Evolutionary conservation across 2,888 invertebrate genomes (phyloP).

Genomic region (Loripinus fragilis): DNA sequence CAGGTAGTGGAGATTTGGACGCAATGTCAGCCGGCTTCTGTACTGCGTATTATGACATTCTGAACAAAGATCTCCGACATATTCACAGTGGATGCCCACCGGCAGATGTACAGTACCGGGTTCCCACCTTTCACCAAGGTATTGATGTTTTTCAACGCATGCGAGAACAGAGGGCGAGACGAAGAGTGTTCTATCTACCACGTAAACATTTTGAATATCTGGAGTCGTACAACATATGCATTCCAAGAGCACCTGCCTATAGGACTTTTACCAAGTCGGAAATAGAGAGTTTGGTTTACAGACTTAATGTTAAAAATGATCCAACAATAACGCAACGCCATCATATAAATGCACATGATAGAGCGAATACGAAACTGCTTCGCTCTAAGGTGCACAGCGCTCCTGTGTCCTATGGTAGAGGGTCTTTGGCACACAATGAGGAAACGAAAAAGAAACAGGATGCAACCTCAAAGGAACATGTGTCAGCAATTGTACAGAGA

Average conservation of each 20-base stretch:
- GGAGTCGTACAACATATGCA: conserved; percentile 61
- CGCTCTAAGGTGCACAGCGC: background rate
- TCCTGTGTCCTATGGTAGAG: background rate
- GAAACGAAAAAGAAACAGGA: background rate
- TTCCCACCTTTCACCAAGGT: conserved; percentile 63
- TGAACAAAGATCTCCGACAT: conserved; percentile 68
- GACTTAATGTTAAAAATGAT: conserved; percentile 17
- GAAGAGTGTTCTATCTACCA: conserved; percentile 52
- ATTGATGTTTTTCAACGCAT: conserved; percentile 61
- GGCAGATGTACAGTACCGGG: conserved; percentile 35
- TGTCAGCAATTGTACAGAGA: conserved; percentile 23
- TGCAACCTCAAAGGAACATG: background rate
- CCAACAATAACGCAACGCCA: too few species aligned
- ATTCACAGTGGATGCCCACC: conserved; percentile 71
- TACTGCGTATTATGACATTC: conserved; percentile 52
- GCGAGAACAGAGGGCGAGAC: conserved; percentile 58
- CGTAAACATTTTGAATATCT: conserved; percentile 65
- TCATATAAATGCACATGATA: background rate
- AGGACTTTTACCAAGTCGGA: conserved; percentile 57
- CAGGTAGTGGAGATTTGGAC: background rate
- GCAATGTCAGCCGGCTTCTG: conserved; percentile 53
- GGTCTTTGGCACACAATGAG: background rate
- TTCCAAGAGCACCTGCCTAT: conserved; percentile 74
- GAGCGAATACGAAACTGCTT: background rate
- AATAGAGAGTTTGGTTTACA: conserved; percentile 32